Evolutionary conservation across 2,797 vertebrate genomes (phyloP), one percentile per base, ranked within the genome.

Genomic region (Acrocephalus scirpaceus): DNA sequence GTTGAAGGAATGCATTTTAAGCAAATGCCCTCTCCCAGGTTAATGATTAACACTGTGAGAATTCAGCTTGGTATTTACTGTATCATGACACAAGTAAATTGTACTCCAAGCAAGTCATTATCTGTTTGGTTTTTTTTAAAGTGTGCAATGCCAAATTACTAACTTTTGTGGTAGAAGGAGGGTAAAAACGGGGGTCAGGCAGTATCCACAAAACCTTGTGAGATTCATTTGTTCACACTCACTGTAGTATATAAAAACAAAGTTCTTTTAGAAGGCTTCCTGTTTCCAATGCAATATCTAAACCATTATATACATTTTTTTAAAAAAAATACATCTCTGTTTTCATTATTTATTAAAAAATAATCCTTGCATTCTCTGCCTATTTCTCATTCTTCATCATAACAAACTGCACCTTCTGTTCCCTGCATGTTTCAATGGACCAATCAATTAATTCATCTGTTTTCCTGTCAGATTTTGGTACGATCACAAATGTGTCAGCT

Each of bases 31-130:
- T 87, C 32, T 92, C 51, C 27, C 48, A 45, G 13, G 69, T 90
- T 93, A 95, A 93, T 94, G 66, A 92, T 92, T 93, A 91, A 84
- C 84, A 71, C 38, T n/a, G 25, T 80, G 66, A 88, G 82, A 93
- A 94, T 61, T 90, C 65, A 75, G 73, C 44, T 72, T 86, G 75
- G 50, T 86, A 69, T 90, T 93, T 80, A 72, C 48, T 87, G 73
- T 92, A 86, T 92, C 71, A 67, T 80, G 87, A 72, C 69, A 95
- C 47, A 80, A 90, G 38, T 80, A 95, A 95, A 93, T 92, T 88
- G 48, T 54, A 90, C 69, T 77, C 26, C 54, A 88, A 92, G 72
- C 69, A 86, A 91, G 50, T 86, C 5, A 86, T 91, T 91, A 75
- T 91, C 50, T 93, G 3, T 53, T 65, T 62, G 42, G 42, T 18